Percentiles rank a stretch among this genome's conserved stretches.
Evolutionary conservation across 2,888 invertebrate genomes (phyloP).

Genomic region (Trilocha varians): DNA sequence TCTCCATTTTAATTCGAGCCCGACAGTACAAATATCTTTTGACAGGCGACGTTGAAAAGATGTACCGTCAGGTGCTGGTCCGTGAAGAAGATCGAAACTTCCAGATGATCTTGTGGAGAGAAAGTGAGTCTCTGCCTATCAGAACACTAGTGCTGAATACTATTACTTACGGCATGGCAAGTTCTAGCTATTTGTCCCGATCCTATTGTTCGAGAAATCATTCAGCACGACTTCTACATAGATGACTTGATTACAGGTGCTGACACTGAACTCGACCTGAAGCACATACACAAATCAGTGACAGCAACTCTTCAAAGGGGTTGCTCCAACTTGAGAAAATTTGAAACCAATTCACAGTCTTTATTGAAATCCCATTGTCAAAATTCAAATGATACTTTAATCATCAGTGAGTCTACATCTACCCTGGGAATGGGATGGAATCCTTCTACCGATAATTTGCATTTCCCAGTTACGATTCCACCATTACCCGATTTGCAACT

Average conservation of each 20-base stretch:
- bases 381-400: no score
- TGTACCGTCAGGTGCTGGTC: constrained; percentile 4
- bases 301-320: constrained; percentile 4
- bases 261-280: constrained; percentile 6
- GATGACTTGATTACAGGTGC: constrained; percentile 17
- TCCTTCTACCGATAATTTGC: constrained; percentile 11
- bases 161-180: constrained; percentile 15
- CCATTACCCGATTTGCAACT: no score
- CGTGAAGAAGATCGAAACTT: constrained; percentile 8
- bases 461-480: constrained; percentile 3
- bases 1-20: no score
- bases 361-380: no score
- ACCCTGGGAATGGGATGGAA: constrained; percentile 8
- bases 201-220: constrained; percentile 10
- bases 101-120: constrained; percentile 14
- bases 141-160: constrained; percentile 12
- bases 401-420: no score
- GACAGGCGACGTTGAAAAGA: no score
- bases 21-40: no score
- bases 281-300: constrained; percentile 8
- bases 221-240: constrained; percentile 17
- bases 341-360: not conserved
- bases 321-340: constrained; percentile 15
- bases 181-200: constrained; percentile 14
- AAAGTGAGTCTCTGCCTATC: constrained; percentile 5